Evolutionary conservation across 2,113 vertebrate species (phyloP), one percentile per base, ranked within the genome.

Genomic region (Ardeotis arabs): DNA sequence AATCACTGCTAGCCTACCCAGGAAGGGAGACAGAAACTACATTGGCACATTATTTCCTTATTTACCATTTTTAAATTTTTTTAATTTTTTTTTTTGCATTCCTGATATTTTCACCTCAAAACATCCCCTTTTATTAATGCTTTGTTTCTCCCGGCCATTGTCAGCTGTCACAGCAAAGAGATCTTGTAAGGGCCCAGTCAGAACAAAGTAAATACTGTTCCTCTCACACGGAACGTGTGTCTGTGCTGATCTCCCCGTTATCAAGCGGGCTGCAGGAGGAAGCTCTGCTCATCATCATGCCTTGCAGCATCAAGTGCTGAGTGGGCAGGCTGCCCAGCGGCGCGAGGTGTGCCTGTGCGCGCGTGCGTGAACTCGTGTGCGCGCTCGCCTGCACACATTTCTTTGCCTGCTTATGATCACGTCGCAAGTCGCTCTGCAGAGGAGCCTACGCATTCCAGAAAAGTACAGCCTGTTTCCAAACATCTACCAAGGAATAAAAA

Each of bases 181-280:
- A 52, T 87, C 66, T 77, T 87, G 35, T 87, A 83, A 91, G 69
- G 25, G 17, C 37, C 73, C 44, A 23, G 62, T 72, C 47, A 69
- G 78, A 92, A 84, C 93, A 96, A 94, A 86, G 91, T 72, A 77
- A 96, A 95, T 27, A 52, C 70, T 87, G 63, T 93, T 96, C 45
- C 66, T 1, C 87, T 85, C 80, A 31, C 8, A 4, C 84, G 35
- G 33, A 81, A 94, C 88, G 83, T 75, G 56, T 81, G 89, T 80
- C 82, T 73, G 14, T 69, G 89, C 41, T 13, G 31, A 79, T 84
- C 66, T 90, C 52, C 10, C 88, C 72, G 70, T 84, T 96, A 94
- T 95, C 88, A 78, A 66, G 84, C 62, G 58, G 72, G 49, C 62
- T 95, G 90, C 64, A 64, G 84, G 75, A 94, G 64, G 84, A 93